A percentile compares a stretch with the other conserved stretches of the same genome.
phyloP scores from a whole-genome alignment of 2,888 invertebrate genomes.

The Campoletis raptor region DNA sequence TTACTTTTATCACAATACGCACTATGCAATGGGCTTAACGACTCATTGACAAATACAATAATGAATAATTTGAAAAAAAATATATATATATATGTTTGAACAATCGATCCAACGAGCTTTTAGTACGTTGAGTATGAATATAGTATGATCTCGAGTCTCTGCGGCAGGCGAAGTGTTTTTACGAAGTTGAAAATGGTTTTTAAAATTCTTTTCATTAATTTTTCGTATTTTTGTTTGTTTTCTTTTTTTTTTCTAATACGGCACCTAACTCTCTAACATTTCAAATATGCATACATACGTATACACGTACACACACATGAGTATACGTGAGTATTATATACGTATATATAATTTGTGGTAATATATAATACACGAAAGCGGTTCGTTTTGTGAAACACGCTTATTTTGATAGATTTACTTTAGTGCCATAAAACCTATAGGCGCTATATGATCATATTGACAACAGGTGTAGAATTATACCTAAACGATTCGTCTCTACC shows the following conservation, averaged over 20 bases:
- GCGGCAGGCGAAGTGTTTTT: slow-evolving; percentile 53
- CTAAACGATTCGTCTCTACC: slow-evolving; percentile 80
- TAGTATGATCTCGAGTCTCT: slow-evolving; percentile 41
- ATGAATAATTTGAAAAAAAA: neutral
- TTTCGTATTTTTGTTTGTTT: neutral
- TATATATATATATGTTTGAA: neutral
- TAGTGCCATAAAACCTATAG: slow-evolving; percentile 78
- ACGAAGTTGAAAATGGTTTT: slow-evolving; percentile 56
- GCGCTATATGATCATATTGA: slow-evolving; percentile 83
- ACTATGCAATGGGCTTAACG: slow-evolving; percentile 1
- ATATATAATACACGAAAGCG: slow-evolving; percentile 76
- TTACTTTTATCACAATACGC: neutral
- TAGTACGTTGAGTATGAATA: slow-evolving; percentile 26
- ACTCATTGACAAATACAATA: slow-evolving; percentile 42
- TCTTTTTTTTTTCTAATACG: slow-evolving; percentile 38
- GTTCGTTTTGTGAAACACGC: slow-evolving; percentile 72
- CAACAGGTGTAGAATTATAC: slow-evolving; percentile 81
- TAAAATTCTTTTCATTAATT: neutral
- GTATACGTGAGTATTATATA: slow-evolving; percentile 7
- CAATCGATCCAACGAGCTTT: slow-evolving; percentile 2
- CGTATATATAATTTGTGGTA: slow-evolving; percentile 32
- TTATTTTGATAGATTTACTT: slow-evolving; percentile 78
- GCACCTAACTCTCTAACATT: slow-evolving; percentile 59
- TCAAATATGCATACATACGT: slow-evolving; percentile 51
- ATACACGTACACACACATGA: neutral